Base-by-base conservation (phyloP, 2,888 invertebrate species). In the Caenorhabditis panamensis region DNA sequence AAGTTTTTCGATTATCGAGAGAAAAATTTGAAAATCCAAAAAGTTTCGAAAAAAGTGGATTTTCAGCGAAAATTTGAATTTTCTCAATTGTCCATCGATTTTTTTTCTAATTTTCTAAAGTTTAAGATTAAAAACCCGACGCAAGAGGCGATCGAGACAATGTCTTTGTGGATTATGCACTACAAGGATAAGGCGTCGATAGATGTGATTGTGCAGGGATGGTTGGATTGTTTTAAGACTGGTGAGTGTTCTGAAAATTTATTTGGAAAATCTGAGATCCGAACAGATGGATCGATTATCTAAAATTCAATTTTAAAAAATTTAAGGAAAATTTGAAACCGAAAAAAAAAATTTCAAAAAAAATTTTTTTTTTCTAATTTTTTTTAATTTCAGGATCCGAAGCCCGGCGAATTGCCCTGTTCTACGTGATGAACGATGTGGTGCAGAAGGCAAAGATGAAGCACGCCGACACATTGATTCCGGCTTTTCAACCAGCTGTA, bases 361-460 rank as follows among this genome's bases (percentile, higher is more conserved):
- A 41, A 41, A 41, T 13, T 13, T 11, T 13, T 11, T 41, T 13
- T 13, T 41, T 41, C 13, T 41, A 41, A 13, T 41, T 41, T 41
- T 41, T 41, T 41, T 13, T 13, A 41, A 47, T 31, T 18, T 20
- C 83, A 9, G 51, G 58, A 24, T 73, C 73, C 9, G 88, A 88
- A n/a, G 82, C 84, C 18, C 83, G 86, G 18, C 83, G 89, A 91
- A 92, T 98, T 69, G 96, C 96, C 18, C 95, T 96, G 89, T 95
- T 99, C 94, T 99, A 99, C 92, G 93, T 99, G 88, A 97, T 98
- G 37, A 99, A 99, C 93, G 99, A 99, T 93, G 97, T 99, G 22
- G 97, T 99, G 89, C 99, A 99, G 91, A 98, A 97, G 53, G 89
- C 88, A 31, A 86, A 86, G 61, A 78, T 83, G 54, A 88, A 90